Percentiles rank a stretch among this genome's conserved stretches.
phyloP scores from a whole-genome alignment of 2,797 vertebrate species.

The Acanthurus lineatus region DNA sequence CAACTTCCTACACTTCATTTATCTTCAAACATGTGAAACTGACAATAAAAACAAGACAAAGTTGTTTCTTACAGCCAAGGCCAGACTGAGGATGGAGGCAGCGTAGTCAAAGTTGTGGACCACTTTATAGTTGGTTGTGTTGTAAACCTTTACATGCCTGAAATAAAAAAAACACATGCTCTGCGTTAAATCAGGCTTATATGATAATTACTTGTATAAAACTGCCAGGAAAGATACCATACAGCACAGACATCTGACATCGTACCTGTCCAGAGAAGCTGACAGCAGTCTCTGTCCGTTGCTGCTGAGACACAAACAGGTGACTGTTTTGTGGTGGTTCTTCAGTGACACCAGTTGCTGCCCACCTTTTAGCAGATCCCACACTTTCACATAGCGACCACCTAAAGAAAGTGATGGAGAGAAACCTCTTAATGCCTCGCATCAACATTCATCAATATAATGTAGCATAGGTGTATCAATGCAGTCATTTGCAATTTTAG shows the following conservation, averaged over 20 bases:
- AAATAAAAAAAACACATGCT: constrained; percentile 58
- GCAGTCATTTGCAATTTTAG: no score
- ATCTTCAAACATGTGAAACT: neutral
- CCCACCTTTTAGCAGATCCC: constrained; percentile 96
- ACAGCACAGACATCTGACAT: neutral
- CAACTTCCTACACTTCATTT: neutral
- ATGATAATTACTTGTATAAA: neutral
- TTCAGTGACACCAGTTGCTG: constrained; percentile 93
- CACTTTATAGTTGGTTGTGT: constrained; percentile 95
- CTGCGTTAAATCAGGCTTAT: constrained; percentile 10
- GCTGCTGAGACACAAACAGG: constrained; percentile 91
- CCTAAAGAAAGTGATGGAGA: constrained; percentile 78
- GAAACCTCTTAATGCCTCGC: neutral
- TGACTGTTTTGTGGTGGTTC: constrained; percentile 99
- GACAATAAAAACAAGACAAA: neutral
- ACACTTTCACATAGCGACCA: constrained; percentile 95
- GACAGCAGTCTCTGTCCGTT: constrained; percentile 93
- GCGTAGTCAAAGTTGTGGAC: constrained; percentile 96
- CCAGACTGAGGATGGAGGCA: constrained; percentile 93
- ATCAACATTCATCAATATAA: neutral
- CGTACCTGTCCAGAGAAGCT: constrained; percentile 94
- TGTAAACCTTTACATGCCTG: constrained; percentile 98
- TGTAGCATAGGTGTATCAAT: neutral
- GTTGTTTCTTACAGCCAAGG: constrained; percentile 89
- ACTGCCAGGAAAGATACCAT: neutral